phyloP scores from a whole-genome alignment of 2,888 invertebrate genomes.

The Melanostoma mellinum region DNA sequence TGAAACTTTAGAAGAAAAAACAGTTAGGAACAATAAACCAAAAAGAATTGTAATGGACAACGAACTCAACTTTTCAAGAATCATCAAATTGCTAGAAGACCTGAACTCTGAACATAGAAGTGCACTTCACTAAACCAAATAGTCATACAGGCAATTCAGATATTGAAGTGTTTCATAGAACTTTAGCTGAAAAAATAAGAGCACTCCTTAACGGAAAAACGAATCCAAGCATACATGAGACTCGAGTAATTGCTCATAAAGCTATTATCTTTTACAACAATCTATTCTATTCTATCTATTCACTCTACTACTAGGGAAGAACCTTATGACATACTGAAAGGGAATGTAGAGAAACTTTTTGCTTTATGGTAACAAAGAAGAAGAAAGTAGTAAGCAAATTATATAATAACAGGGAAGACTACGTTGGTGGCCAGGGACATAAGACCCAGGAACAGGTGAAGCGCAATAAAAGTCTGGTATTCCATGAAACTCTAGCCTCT shows the following conservation, averaged over 20 bases:
- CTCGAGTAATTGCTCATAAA: background rate
- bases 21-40: constrained; percentile 15
- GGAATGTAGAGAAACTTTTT: too few relatives aligned
- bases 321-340: too few relatives aligned
- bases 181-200: constrained; percentile 6
- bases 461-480: too few relatives aligned
- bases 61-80: constrained; percentile 6
- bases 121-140: constrained; percentile 16
- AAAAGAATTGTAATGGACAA: constrained; percentile 11
- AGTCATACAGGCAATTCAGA: constrained; percentile 11
- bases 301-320: background rate
- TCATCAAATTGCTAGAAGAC: constrained; percentile 6
- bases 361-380: too few relatives aligned
- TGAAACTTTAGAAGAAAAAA: constrained; percentile 1
- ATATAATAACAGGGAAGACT: too few relatives aligned
- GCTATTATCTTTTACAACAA: background rate
- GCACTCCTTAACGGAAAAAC: background rate
- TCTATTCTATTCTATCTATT: too few relatives aligned
- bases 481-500: too few relatives aligned
- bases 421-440: too few relatives aligned
- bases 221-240: background rate
- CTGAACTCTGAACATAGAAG: background rate
- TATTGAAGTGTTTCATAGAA: constrained; percentile 6
- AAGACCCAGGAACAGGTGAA: too few relatives aligned
- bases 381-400: too few relatives aligned